These are phyloP conservation scores for Esox lucius DNA, from an alignment of 2,797 vertebrate genomes.

Conservation along the genomic window DNA sequence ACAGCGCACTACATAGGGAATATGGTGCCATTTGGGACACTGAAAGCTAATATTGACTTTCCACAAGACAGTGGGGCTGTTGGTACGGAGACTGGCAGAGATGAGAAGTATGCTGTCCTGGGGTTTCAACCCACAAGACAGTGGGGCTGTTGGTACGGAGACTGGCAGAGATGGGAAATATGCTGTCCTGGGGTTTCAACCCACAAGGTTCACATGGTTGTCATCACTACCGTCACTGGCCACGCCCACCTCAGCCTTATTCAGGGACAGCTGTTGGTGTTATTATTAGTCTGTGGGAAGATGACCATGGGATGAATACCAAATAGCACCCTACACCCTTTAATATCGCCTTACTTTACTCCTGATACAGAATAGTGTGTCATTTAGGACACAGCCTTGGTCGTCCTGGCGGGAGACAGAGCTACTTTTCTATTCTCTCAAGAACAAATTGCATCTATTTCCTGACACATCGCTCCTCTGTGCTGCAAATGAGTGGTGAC, in stretches of 20 bases:
- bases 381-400: too few relatives aligned
- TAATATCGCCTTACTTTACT: not conserved
- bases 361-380: too few relatives aligned
- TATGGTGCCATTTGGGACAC: too few relatives aligned
- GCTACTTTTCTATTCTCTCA: not conserved
- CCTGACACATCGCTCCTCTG: not conserved
- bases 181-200: slow-evolving; percentile 6
- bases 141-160: not conserved
- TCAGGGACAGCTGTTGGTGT: slow-evolving; percentile 15
- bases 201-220: slow-evolving; percentile 19
- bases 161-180: not conserved
- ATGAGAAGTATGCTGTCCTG: slow-evolving; percentile 3
- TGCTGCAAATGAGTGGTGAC: not conserved
- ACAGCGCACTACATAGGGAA: too few relatives aligned
- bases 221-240: slow-evolving; percentile 11
- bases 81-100: not conserved
- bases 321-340: not conserved
- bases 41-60: not conserved
- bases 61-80: not conserved
- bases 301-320: not conserved
- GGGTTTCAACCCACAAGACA: not conserved
- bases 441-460: slow-evolving; percentile 2
- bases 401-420: slow-evolving; percentile 10
- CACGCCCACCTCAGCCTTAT: slow-evolving; percentile 29
- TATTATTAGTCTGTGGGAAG: slow-evolving; percentile 50